Conservation (phyloP, 2,113 vertebrate species). For the Ploceus nigricollis region DNA sequence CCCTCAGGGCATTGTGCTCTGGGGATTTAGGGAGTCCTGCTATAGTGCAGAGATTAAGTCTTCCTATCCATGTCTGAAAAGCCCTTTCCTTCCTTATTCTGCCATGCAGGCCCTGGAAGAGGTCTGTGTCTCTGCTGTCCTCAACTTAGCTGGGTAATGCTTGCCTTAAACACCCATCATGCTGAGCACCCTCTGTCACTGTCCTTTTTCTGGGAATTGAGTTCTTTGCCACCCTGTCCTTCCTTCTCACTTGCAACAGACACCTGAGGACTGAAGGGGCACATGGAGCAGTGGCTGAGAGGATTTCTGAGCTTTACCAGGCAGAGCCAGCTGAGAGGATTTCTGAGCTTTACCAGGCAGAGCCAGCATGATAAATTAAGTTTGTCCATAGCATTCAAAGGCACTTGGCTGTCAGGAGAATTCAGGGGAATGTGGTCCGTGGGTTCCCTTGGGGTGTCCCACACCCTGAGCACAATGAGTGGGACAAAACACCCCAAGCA, state of each 20-base stretch:
- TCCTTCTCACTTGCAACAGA: background rate
- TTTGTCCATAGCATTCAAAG: background rate
- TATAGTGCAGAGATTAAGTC: background rate
- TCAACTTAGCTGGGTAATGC: background rate
- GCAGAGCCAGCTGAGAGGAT: background rate
- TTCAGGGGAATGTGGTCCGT: background rate
- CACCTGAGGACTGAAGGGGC: background rate
- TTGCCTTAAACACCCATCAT: background rate
- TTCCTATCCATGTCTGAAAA: background rate
- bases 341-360: background rate
- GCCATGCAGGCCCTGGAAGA: rapidly evolving
- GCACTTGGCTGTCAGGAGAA: background rate
- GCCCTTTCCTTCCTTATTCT: background rate
- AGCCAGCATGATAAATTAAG: rapidly evolving
- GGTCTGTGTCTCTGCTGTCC: background rate
- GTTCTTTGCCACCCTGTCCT: background rate
- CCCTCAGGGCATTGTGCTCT: background rate
- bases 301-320: background rate
- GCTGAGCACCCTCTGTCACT: background rate
- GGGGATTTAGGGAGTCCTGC: background rate
- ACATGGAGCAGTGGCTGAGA: rapidly evolving
- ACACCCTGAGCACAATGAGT: rapidly evolving
- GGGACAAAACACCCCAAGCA: background rate
- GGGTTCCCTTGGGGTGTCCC: background rate
- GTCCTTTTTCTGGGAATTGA: background rate